Conservation (phyloP, 2,113 vertebrate species). For the Platichthys flesus region DNA sequence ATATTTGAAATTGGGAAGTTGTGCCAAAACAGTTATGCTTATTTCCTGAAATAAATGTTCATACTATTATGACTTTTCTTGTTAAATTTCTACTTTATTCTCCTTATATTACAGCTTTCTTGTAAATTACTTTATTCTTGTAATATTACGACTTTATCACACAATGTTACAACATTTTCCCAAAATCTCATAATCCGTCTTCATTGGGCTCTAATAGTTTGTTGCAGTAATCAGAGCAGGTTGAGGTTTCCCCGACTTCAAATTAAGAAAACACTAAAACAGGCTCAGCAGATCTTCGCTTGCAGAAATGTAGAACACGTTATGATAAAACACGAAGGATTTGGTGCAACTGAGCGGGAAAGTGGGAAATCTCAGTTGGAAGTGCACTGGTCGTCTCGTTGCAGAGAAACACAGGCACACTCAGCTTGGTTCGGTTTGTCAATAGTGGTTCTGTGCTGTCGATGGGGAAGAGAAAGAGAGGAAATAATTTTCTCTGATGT, state of each 20-base stretch:
- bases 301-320: not conserved
- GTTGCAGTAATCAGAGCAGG: no score
- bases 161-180: not conserved
- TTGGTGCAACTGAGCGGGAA: no score
- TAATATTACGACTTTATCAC: not conserved
- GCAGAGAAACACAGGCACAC: not conserved
- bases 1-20: no score
- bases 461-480: conserved; percentile 25
- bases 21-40: no score
- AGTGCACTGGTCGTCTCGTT: no score
- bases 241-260: no score
- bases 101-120: not conserved
- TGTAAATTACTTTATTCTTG: not conserved
- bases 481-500: conserved; percentile 6
- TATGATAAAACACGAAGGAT: no score
- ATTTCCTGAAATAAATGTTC: no score
- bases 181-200: not conserved
- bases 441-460: not conserved
- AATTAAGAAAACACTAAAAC: not conserved
- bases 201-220: no score
- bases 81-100: no score
- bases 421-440: not conserved
- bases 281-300: not conserved
- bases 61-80: no score
- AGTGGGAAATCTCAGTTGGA: not conserved